These are phyloP conservation scores for Cebus imitator DNA, from an alignment of 2,113 vertebrate species.

Conservation along the genomic window DNA sequence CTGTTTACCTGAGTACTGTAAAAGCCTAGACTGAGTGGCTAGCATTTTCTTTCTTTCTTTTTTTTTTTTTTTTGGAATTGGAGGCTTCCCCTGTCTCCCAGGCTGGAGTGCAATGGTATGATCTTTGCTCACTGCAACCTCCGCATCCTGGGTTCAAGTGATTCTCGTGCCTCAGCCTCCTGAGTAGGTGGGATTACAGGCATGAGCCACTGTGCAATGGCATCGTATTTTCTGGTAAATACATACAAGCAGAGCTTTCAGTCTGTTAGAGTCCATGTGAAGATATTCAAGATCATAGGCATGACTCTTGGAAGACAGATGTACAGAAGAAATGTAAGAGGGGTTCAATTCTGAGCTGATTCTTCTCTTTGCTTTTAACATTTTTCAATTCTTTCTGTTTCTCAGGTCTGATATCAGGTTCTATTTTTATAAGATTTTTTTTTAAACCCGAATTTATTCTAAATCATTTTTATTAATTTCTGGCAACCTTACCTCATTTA, in stretches of 20 bases:
- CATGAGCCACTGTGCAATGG: too few relatives aligned
- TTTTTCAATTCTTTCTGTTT: background rate
- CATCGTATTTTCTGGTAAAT: slow-evolving; percentile 18
- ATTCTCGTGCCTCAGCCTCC: too few relatives aligned
- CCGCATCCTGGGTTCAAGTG: too few relatives aligned
- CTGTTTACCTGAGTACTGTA: background rate
- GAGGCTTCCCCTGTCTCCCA: too few relatives aligned
- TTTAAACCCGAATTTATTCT: background rate
- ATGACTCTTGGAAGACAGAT: background rate
- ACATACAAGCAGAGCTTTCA: background rate
- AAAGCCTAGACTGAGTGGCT: background rate
- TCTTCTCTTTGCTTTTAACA: slow-evolving; percentile 17
- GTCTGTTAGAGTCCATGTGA: background rate
- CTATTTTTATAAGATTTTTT: slow-evolving; percentile 17
- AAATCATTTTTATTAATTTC: slow-evolving; percentile 43
- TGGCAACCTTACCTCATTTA: slow-evolving; percentile 20
- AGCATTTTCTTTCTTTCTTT: background rate
- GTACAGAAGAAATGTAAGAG: background rate
- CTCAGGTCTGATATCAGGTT: slow-evolving; percentile 33
- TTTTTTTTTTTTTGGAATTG: too few relatives aligned
- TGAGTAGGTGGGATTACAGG: too few relatives aligned
- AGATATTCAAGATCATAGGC: background rate
- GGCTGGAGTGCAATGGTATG: too few relatives aligned
- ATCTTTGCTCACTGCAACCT: too few relatives aligned
- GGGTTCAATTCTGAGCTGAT: background rate